Conservation (phyloP, 2,888 invertebrate species). For the Odontocerum albicorne region DNA sequence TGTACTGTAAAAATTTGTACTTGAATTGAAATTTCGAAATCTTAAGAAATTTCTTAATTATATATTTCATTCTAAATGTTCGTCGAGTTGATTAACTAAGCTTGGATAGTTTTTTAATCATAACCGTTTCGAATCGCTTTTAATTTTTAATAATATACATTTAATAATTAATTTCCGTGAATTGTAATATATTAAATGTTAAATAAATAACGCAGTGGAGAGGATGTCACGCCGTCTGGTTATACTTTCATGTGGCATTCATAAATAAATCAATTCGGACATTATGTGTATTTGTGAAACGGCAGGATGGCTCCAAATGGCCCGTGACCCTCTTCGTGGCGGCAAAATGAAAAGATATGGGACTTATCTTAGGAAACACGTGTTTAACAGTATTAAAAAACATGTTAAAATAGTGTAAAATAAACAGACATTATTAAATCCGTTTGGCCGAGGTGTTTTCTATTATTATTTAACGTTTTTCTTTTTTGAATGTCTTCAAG, state of each 20-base stretch:
- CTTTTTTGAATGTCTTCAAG: too few species aligned
- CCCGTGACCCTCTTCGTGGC: constrained; percentile 21
- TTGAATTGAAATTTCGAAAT: too few species aligned
- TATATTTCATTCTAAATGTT: too few species aligned
- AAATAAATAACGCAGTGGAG: constrained; percentile 16
- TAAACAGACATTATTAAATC: constrained; percentile 6
- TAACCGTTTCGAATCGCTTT: too few species aligned
- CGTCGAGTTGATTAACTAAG: too few species aligned
- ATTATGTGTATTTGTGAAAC: constrained; percentile 30
- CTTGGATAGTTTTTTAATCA: too few species aligned
- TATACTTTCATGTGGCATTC: constrained; percentile 21
- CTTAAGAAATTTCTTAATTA: too few species aligned
- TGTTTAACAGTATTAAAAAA: constrained; percentile 10
- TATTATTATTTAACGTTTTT: too few species aligned
- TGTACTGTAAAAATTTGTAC: too few species aligned
- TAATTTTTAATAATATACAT: too few species aligned
- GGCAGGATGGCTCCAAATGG: constrained; percentile 27
- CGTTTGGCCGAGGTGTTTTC: too few species aligned
- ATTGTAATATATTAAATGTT: constrained; percentile 18
- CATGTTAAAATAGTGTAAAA: constrained; percentile 11
- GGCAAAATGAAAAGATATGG: constrained; percentile 6
- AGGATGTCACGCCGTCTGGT: constrained; percentile 26
- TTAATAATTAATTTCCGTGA: too few species aligned
- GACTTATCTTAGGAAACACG: constrained; percentile 9
- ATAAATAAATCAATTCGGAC: constrained; percentile 32